phyloP scores from a whole-genome alignment of 1,140 invertebrate species.

The Orussus abietinus region DNA sequence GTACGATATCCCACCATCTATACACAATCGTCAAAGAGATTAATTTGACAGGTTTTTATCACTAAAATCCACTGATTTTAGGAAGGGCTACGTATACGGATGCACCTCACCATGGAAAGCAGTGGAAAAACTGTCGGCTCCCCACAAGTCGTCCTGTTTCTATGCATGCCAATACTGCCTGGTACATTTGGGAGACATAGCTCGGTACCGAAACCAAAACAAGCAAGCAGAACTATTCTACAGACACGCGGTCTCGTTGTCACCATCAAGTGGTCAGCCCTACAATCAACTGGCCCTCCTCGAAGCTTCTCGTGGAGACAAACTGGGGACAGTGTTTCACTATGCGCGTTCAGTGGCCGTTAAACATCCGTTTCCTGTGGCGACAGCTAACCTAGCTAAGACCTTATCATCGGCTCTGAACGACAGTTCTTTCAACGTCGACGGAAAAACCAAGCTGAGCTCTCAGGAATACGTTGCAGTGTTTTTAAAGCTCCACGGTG shows the following conservation, averaged over 20 bases:
- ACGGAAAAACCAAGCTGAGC: constrained; percentile 59
- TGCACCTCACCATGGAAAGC: constrained; percentile 46
- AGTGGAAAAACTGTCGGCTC: constrained; percentile 51
- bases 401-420: constrained; percentile 60
- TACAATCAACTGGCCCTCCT: constrained; percentile 84
- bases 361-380: constrained; percentile 77
- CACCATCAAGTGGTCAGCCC: constrained; percentile 79
- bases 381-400: constrained; percentile 71
- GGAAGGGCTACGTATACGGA: constrained; percentile 51
- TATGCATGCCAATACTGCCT: constrained; percentile 85
- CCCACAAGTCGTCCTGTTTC: constrained; percentile 69
- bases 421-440: constrained; percentile 51
- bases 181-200: constrained; percentile 82
- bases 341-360: constrained; percentile 78
- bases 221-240: constrained; percentile 69
- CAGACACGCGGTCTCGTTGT: constrained; percentile 74
- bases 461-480: constrained; percentile 65
- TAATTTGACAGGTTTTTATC: constrained; percentile 13
- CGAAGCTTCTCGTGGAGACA: constrained; percentile 75
- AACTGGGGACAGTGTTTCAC: constrained; percentile 77
- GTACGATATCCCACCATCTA: constrained; percentile 40
- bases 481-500: constrained; percentile 66
- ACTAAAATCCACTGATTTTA: too few relatives aligned
- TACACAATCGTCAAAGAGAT: too few relatives aligned
- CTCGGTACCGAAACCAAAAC: constrained; percentile 75